These are phyloP conservation scores for Wiebesia pumilae DNA, from an alignment of 1,140 invertebrate genomes.

Conservation along the genomic window DNA sequence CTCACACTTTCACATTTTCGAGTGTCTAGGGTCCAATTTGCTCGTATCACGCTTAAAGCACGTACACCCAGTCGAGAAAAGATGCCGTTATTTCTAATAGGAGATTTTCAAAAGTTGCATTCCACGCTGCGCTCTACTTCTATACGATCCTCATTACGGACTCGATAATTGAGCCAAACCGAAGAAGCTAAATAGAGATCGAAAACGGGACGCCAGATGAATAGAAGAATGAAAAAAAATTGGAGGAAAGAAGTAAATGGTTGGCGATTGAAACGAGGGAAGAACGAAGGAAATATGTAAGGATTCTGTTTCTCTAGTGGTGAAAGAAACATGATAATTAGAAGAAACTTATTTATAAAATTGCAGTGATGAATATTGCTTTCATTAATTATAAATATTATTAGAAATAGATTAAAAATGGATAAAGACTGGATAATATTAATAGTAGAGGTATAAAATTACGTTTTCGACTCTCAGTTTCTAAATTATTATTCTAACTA, in stretches of 20 bases:
- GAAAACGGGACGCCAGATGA: constrained; percentile 32
- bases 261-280: background rate
- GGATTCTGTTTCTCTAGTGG: background rate
- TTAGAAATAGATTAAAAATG: background rate
- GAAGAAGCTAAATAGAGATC: constrained; percentile 30
- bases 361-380: background rate
- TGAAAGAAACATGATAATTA: background rate
- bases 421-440: too few species aligned
- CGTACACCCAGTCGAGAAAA: constrained; percentile 61
- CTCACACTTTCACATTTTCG: background rate
- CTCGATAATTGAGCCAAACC: constrained; percentile 44
- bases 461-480: too few species aligned
- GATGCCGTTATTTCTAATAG: constrained; percentile 72
- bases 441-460: too few species aligned
- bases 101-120: constrained; percentile 73
- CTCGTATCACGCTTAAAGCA: constrained; percentile 54
- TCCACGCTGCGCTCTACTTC: constrained; percentile 51
- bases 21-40: constrained; percentile 53
- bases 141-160: constrained; percentile 55
- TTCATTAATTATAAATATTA: background rate
- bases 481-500: too few species aligned
- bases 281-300: background rate
- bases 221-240: background rate
- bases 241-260: background rate
- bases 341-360: background rate